phyloP scores from a whole-genome alignment of 2,888 invertebrate genomes.

The Clostera curtula region DNA sequence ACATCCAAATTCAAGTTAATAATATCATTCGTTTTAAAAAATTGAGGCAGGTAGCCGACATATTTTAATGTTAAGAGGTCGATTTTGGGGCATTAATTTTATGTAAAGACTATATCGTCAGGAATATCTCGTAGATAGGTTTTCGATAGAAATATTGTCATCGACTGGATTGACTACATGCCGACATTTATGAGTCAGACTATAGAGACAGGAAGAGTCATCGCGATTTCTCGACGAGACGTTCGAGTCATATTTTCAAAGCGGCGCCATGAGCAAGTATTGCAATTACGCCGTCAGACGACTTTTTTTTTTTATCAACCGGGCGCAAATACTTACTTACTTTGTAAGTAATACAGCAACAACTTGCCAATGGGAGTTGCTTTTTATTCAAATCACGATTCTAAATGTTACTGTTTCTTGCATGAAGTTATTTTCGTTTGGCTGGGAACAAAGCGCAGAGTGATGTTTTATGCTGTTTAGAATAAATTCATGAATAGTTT shows the following conservation, averaged over 20 bases:
- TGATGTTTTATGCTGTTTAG: constrained; percentile 4
- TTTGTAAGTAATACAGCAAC: constrained; percentile 10
- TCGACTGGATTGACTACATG: too few relatives aligned
- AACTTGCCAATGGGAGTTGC: constrained; percentile 18
- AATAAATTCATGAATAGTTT: constrained; percentile 2
- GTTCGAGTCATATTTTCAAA: constrained; percentile 28
- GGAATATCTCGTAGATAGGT: too few relatives aligned
- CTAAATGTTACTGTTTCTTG: constrained; percentile 16
- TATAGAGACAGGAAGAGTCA: constrained; percentile 25
- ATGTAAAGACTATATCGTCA: too few relatives aligned
- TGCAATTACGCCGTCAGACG: constrained; percentile 33
- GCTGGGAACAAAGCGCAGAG: too few relatives aligned
- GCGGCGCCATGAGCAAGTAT: constrained; percentile 33
- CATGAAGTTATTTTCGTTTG: too few relatives aligned
- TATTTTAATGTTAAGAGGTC: too few relatives aligned
- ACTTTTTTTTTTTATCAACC: constrained; percentile 20
- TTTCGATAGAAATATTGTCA: too few relatives aligned
- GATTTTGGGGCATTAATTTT: too few relatives aligned
- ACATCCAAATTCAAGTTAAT: too few relatives aligned
- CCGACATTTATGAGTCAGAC: constrained; percentile 25
- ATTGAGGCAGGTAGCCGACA: too few relatives aligned
- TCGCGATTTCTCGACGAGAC: constrained; percentile 25
- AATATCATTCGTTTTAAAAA: too few relatives aligned
- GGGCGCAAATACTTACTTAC: constrained; percentile 13
- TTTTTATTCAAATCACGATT: constrained; percentile 23